Base-by-base conservation (phyloP, 2,113 vertebrate genomes). In the Crypturellus undulatus region DNA sequence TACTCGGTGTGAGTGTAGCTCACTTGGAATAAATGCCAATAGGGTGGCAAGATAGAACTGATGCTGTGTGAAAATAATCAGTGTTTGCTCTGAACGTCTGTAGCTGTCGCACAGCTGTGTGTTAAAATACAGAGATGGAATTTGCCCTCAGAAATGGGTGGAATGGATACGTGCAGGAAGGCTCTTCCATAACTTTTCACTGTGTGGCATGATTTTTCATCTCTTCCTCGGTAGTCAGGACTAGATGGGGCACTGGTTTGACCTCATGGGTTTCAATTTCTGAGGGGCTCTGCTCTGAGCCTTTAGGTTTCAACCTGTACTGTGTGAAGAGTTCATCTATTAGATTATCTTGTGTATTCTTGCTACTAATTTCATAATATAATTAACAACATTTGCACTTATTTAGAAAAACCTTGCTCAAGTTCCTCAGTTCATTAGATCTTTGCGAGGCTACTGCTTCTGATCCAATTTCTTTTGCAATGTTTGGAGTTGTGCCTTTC, bases 1-100 rank as follows among this genome's bases (percentile, higher is more conserved):
- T 22, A 18, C 54, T 49, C 13, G 1, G 6, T 32, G 9, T 8
- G 65, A 67, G 67, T 5, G 3, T 11, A 12, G n/a, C 26, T 70
- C 14, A 0, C 40, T 45, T 6, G 59, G 56, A 34, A 11, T 5
- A 12, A 32, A 13, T 6, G 58, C 26, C 47, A 3, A 2, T 19
- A 36, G 34, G 49, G 58, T 69, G 49, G 68, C 70, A 24, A 1
- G 65, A 34, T 43, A 67, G 22, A 51, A 4, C 59, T 1, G 22
- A 6, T n/a, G 56, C 51, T 40, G 58, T 75, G 69, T 12, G 5
- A 26, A 47, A 51, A 56, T n/a, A 14, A 30, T 56, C 7, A 12
- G 30, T 30, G 4, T 1, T 3, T 7, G 4, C 5, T 17, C 24
- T 28, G 8, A 67, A 17, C 71, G 12, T 64, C 67, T 63, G 28